Evolutionary conservation across 1,140 invertebrate species (phyloP).

Genomic region (Papilio machaon): DNA sequence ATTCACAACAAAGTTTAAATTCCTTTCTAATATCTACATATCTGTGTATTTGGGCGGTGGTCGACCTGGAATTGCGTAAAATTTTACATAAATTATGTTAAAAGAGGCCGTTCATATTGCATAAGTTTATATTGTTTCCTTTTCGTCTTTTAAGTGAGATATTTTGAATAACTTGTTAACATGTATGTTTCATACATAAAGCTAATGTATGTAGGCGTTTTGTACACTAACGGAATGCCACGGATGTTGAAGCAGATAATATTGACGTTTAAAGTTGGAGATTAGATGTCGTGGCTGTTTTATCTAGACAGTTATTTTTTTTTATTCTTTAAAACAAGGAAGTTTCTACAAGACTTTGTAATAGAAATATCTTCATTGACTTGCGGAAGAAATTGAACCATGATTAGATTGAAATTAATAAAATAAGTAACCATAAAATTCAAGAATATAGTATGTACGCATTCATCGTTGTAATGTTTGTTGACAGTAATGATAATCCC

Average conservation of each 20-base stretch:
- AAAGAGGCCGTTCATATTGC: conserved; percentile 6
- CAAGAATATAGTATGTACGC: not conserved
- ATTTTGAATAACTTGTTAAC: conserved; percentile 15
- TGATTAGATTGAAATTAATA: not conserved
- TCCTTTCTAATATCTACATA: conserved; percentile 6
- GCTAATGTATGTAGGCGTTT: not conserved
- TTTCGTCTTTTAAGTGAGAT: conserved; percentile 1
- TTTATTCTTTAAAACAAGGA: conserved; percentile 1
- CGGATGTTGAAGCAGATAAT: conserved; percentile 17
- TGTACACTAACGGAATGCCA: not conserved
- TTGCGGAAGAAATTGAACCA: not conserved
- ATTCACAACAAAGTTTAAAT: conserved; percentile 7
- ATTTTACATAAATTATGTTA: conserved; percentile 21
- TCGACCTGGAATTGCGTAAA: conserved; percentile 13
- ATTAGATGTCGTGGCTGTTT: conserved; percentile 9
- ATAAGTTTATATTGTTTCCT: conserved; percentile 14
- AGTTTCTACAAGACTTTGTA: not conserved
- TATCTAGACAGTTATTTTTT: conserved; percentile 19
- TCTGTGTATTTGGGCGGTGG: not conserved
- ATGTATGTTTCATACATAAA: not conserved
- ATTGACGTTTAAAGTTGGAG: not conserved
- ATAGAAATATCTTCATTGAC: not conserved
- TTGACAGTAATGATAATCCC: not conserved
- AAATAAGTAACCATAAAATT: not conserved
- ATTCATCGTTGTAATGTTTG: not conserved